A percentile compares a stretch with the other conserved stretches of the same genome.
Conservation (phyloP, 2,888 invertebrate genomes). For the Peribatodes rhomboidaria region DNA sequence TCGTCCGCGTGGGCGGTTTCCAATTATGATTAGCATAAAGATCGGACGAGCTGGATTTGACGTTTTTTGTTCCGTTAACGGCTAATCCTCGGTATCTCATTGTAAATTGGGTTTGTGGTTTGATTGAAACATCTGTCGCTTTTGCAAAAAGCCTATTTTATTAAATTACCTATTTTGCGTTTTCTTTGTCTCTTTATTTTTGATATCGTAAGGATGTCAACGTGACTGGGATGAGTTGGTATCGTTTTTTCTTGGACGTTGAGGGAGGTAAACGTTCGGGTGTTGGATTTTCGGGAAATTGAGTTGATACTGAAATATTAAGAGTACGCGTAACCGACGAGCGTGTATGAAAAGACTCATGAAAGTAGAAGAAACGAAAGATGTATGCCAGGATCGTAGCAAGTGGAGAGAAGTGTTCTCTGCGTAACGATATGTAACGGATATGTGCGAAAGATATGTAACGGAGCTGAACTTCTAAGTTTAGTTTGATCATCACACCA, state of each 20-base stretch:
- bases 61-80: conserved; percentile 16
- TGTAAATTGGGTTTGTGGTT: conserved; percentile 8
- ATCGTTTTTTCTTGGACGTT: neutral
- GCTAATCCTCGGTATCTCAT: conserved; percentile 12
- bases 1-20: conserved; percentile 18
- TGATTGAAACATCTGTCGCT: conserved; percentile 11
- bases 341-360: too few species aligned
- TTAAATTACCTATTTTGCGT: neutral
- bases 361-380: too few species aligned
- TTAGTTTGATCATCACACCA: too few species aligned
- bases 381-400: too few species aligned
- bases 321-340: too few species aligned
- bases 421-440: too few species aligned
- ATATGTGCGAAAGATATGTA: too few species aligned
- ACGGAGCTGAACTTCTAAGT: too few species aligned
- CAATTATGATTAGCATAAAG: conserved; percentile 36
- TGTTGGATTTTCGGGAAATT: too few species aligned
- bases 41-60: conserved; percentile 12
- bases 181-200: neutral
- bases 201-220: neutral
- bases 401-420: too few species aligned
- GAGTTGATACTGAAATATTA: too few species aligned
- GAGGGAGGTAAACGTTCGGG: too few species aligned
- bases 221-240: neutral
- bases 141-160: neutral